Base-by-base conservation (phyloP, 2,797 vertebrate genomes). In the Lophura swinhoii region DNA sequence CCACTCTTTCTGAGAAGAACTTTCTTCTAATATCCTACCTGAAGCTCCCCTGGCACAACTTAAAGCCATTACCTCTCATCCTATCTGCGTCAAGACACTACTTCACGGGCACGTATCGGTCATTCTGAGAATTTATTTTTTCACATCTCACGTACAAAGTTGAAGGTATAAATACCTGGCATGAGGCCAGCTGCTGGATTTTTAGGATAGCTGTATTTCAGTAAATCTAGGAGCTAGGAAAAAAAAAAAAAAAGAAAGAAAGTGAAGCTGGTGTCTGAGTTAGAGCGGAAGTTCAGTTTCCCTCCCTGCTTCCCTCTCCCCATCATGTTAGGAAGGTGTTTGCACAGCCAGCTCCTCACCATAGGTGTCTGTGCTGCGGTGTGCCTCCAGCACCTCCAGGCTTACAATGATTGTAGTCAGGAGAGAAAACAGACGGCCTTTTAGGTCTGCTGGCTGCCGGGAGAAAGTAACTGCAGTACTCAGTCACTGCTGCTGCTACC, bases 281-380 rank as follows among this genome's bases (percentile, higher is more conserved):
- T 46, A 56, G 35, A 66, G 76, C 0, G 0, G 67, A 51, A 55
- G 43, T 14, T 53, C 0, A 0, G 22, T n/a, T 73, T 7, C 58
- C 4, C 28, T 60, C 31, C n/a, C 24, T 0, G 1, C 49, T 0
- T 4, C 35, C 46, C 63, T 35, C 59, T 66, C 31, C 80, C 56
- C 55, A 71, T 18, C 20, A n/a, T 26, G 39, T 72, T 68, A 33
- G 37, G 43, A 69, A 83, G 64, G 31, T 5, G 12, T 63, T 41
- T 68, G 59, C 10, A 3, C 51, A 81, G 58, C 35, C 73, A 1
- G 3, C 23, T 60, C 33, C 58, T 73, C 2, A 0, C 73, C 5
- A 0, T 31, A 6, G 31, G 51, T 39, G 3, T 55, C 17, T 4
- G 4, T 28, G 16, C 75, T 7, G 0, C 1, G 26, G 43, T 20